Conservation (phyloP, 2,888 invertebrate species). For the Lasioglossum oenotherae region DNA sequence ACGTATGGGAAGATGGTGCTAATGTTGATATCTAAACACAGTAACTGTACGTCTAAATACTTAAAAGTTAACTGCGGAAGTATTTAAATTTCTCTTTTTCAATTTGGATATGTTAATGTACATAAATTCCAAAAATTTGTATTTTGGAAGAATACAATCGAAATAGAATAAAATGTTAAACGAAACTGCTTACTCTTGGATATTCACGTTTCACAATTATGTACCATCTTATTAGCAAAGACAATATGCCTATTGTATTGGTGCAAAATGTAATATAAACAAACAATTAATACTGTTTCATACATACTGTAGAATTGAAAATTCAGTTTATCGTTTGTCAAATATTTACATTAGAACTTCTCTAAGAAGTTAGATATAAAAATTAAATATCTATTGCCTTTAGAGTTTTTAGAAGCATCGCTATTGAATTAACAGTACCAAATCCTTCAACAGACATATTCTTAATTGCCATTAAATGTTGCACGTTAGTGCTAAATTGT, state of each 20-base stretch:
- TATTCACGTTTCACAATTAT: constrained; percentile 12
- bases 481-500: constrained; percentile 29
- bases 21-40: constrained; percentile 16
- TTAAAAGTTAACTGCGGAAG: constrained; percentile 28
- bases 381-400: constrained; percentile 67
- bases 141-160: constrained; percentile 2
- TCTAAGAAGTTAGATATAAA: constrained; percentile 64
- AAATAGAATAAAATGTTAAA: constrained; percentile 29
- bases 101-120: constrained; percentile 12
- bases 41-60: constrained; percentile 10
- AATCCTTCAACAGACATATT: constrained; percentile 39
- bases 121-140: constrained; percentile 1
- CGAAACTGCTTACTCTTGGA: constrained; percentile 20
- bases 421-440: constrained; percentile 44
- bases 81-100: constrained; percentile 11
- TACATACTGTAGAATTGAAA: constrained; percentile 61
- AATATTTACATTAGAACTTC: constrained; percentile 66
- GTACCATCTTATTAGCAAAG: constrained; percentile 18
- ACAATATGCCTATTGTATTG: constrained; percentile 19
- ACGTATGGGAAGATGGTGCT: constrained; percentile 16
- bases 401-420: constrained; percentile 49
- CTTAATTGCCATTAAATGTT: constrained; percentile 27
- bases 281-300: constrained; percentile 57
- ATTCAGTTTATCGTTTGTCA: constrained; percentile 55
- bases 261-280: constrained; percentile 53